phyloP scores from a whole-genome alignment of 2,797 vertebrate genomes.

The Ispidina lecontei region DNA sequence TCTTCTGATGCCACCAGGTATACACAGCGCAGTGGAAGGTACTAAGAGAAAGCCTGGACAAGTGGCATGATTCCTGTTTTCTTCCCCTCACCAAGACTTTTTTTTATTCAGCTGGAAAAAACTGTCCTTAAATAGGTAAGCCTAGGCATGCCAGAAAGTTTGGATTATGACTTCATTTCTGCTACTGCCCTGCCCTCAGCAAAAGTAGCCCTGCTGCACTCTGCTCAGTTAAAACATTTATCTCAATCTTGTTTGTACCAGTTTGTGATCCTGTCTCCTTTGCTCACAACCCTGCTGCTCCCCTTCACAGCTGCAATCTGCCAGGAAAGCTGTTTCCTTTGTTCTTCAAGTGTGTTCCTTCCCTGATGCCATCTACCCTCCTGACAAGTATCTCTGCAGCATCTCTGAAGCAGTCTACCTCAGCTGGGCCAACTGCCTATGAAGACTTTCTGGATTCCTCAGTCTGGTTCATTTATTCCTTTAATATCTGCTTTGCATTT shows the following conservation, averaged over 20 bases:
- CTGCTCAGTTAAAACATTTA: rapidly evolving
- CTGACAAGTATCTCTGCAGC: not conserved
- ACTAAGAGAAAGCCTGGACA: not conserved
- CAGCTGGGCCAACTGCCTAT: not conserved
- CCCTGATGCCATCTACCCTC: not conserved
- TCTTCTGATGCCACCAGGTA: not conserved
- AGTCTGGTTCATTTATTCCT: not conserved
- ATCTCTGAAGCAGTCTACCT: not conserved
- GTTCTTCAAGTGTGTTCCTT: not conserved
- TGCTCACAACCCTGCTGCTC: not conserved
- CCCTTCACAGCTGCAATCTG: rapidly evolving
- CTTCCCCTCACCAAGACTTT: not conserved
- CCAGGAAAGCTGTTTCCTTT: not conserved
- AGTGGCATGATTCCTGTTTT: not conserved
- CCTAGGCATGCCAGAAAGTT: not conserved
- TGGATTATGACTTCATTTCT: not conserved
- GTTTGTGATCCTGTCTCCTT: not conserved
- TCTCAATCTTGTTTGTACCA: not conserved
- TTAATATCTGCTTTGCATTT: not conserved
- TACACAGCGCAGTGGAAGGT: not conserved
- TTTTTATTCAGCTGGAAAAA: not conserved
- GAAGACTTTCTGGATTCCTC: not conserved
- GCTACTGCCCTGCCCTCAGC: not conserved
- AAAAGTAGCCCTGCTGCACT: not conserved
- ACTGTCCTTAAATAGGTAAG: not conserved